Base-by-base conservation (phyloP, 1,140 invertebrate genomes). In the Drosophila mojavensis region DNA sequence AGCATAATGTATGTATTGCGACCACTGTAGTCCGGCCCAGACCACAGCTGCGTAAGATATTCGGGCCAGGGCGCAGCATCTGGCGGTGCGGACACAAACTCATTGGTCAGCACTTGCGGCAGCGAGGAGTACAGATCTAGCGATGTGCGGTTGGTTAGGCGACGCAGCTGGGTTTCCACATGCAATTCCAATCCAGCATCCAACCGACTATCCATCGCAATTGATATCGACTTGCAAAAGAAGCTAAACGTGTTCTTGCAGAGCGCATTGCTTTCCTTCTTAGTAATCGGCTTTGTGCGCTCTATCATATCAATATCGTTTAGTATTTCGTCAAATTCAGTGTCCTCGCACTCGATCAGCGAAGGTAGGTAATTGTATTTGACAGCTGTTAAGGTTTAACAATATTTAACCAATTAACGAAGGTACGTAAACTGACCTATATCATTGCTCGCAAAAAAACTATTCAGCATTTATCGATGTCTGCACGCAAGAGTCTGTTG, bases 201-300 rank as follows among this genome's bases (percentile, higher is more conserved):
- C 33, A 97, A 91, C 50, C 97, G 94, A 9, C 96, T 94, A 93
- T 98, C 97, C 83, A 96, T 93, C 1, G 96, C 96, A 73, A 94
- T 94, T 4, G 96, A 96, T 64, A 95, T 94, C 2, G 93, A 94
- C 62, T 92, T 93, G 74, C 91, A 92, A 65, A 88, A 79, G 66
- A 89, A 89, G 55, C 91, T 92, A 10, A 92, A 85, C 5, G 84
- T 90, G 47, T 83, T 91, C 60, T 90, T 91, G 71, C 79, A 89
- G 5, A 83, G 68, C 1, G 80, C 76, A 43, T 77, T 80, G 20
- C 75, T 84, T 59, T 92, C 92, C 47, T 92, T 92, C 36, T 92
- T 92, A 3, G 83, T 88, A 11, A 93, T 91, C 58, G 92, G 93
- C 79, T 93, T 94, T 5, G 93, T 94, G 39, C 94, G 92, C 78